Conservation (phyloP, 2,888 invertebrate genomes). For the Trypoxylon attenuatum region DNA sequence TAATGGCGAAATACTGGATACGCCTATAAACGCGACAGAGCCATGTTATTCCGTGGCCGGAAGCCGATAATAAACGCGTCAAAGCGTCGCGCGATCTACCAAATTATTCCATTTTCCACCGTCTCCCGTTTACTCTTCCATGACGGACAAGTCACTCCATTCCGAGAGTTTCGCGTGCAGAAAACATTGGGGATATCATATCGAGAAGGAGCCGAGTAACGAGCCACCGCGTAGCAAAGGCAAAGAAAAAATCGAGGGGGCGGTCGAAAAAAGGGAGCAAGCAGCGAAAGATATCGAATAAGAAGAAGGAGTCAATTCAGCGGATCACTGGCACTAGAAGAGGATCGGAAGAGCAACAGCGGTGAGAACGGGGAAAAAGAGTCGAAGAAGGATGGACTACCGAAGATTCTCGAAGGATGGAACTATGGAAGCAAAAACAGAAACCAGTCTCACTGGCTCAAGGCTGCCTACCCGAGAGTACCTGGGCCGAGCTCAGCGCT, state of each 20-base stretch:
- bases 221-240: too few species aligned
- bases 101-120: too few species aligned
- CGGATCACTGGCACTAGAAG: constrained; percentile 38
- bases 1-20: not conserved
- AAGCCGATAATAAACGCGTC: too few species aligned
- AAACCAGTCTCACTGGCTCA: constrained; percentile 74
- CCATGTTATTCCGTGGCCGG: too few species aligned
- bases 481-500: constrained; percentile 34
- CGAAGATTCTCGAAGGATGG: constrained; percentile 70
- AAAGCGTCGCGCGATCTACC: too few species aligned
- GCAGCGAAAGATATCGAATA: constrained; percentile 34
- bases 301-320: constrained; percentile 39
- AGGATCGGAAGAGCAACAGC: constrained; percentile 23
- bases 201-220: constrained; percentile 4
- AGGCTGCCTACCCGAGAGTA: constrained; percentile 66
- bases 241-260: constrained; percentile 17
- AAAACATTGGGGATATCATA: not conserved
- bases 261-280: constrained; percentile 34
- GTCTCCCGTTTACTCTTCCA: not conserved
- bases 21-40: too few species aligned
- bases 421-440: constrained; percentile 72
- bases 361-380: constrained; percentile 48
- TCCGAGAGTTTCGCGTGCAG: not conserved
- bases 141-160: not conserved
- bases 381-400: constrained; percentile 67